Evolutionary conservation across 2,113 vertebrate genomes (phyloP).

Genomic region (Eira barbara): DNA sequence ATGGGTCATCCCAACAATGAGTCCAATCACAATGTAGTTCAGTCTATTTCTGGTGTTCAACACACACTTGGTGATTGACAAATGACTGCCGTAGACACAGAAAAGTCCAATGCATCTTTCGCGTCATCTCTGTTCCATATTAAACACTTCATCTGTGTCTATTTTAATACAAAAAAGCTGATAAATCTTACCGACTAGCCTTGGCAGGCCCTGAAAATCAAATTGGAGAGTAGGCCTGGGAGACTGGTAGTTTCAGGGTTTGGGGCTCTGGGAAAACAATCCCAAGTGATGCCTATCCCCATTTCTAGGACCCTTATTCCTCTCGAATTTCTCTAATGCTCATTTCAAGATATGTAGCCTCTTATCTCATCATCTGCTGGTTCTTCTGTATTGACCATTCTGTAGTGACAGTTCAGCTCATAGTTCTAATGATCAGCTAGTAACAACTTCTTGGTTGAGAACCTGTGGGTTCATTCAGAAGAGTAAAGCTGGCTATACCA

Average conservation of each 20-base stretch:
- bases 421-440: not conserved
- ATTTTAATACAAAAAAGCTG: conserved; percentile 3
- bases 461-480: not conserved
- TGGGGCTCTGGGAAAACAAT: not conserved
- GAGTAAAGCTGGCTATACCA: not conserved
- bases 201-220: conserved; percentile 50
- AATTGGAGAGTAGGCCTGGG: not conserved
- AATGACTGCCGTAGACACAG: not conserved
- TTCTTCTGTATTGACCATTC: not conserved
- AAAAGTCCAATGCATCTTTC: not conserved
- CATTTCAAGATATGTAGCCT: not conserved
- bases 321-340: not conserved
- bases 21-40: not conserved
- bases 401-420: not conserved
- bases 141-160: conserved; percentile 10
- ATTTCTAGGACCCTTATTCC: not conserved
- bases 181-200: conserved; percentile 5
- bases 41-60: not conserved
- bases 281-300: not conserved
- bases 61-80: not conserved
- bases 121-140: not conserved
- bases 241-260: not conserved
- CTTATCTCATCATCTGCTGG: not conserved
- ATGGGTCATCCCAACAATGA: not conserved
- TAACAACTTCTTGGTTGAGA: not conserved